These are phyloP conservation scores for Balearica regulorum DNA, from an alignment of 2,797 vertebrate genomes.

Conservation along the genomic window DNA sequence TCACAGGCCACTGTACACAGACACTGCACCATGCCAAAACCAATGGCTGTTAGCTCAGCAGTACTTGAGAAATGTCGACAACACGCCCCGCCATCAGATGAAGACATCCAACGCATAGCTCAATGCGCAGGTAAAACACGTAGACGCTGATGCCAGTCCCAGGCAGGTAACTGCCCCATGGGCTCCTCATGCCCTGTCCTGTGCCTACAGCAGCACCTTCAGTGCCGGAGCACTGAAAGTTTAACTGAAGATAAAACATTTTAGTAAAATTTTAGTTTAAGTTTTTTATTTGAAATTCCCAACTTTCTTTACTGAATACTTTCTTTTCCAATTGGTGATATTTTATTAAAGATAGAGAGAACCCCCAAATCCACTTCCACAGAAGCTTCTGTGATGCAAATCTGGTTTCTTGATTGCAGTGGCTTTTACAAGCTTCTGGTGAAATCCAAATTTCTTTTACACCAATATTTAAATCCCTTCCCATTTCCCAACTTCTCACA, in stretches of 20 bases:
- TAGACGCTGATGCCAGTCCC: neutral
- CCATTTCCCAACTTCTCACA: neutral
- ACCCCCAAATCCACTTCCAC: neutral
- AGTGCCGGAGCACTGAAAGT: neutral
- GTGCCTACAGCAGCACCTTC: neutral
- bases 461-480: neutral
- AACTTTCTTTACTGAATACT: neutral
- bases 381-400: neutral
- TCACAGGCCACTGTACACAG: neutral
- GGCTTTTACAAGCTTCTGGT: neutral
- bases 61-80: neutral
- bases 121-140: neutral
- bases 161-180: neutral
- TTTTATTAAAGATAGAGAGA: neutral
- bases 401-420: neutral
- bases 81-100: accelerated
- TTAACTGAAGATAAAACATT: neutral
- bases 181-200: neutral
- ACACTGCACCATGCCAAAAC: neutral
- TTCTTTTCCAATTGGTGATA: neutral
- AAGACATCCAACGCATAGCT: accelerated
- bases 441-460: neutral
- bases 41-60: neutral
- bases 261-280: no score
- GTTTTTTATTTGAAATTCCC: neutral